phyloP scores from a whole-genome alignment of 37 sponge, comb jelly and placozoan species.

The Chondrosia reniformis region DNA sequence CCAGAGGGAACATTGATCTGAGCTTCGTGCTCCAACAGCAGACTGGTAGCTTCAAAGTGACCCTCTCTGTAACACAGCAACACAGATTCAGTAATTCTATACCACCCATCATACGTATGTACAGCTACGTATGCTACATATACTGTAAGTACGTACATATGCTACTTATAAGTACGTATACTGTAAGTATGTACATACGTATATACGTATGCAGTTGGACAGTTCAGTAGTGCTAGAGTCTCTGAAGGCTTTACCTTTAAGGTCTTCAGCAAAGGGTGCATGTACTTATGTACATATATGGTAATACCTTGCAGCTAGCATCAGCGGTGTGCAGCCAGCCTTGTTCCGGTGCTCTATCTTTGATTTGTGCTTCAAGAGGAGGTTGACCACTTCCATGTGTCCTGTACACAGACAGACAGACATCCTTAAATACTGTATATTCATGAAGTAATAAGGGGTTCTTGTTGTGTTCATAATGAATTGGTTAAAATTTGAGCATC shows the following conservation, averaged over 20 bases:
- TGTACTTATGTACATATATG: no score
- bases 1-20: conserved; percentile 89
- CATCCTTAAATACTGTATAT: no score
- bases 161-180: neutral
- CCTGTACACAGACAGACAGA: conserved; percentile 5
- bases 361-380: conserved; percentile 75
- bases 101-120: neutral
- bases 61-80: conserved; percentile 67
- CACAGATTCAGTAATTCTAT: neutral
- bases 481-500: no score
- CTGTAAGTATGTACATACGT: neutral
- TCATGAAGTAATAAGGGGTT: no score
- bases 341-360: conserved; percentile 98
- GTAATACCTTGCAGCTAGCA: conserved; percentile 96
- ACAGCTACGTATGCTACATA: neutral
- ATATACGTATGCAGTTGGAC: neutral
- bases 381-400: conserved; percentile 83
- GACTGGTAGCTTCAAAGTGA: conserved; percentile 81
- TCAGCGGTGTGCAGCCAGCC: conserved; percentile 97
- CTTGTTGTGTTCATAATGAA: no score
- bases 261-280: no score
- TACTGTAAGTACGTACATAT: neutral
- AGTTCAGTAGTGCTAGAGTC: neutral
- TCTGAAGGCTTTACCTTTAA: no score
- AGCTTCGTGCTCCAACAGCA: conserved; percentile 83